Percentiles rank a stretch among this genome's conserved stretches.
Conservation (phyloP, 2,888 invertebrate genomes). For the Eupsilia transversa region DNA sequence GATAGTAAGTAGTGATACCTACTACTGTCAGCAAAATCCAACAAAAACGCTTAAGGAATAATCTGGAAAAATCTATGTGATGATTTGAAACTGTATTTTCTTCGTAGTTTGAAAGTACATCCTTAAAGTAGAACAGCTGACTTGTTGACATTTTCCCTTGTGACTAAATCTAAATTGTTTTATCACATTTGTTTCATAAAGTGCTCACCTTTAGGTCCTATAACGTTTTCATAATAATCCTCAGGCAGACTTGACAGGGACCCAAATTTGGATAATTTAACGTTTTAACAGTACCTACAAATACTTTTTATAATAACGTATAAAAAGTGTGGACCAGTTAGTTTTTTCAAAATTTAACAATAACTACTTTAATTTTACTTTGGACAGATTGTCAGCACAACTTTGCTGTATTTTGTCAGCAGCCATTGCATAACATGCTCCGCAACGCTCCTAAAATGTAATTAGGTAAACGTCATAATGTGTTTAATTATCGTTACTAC, state of each 20-base stretch:
- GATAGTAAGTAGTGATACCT: too few species aligned
- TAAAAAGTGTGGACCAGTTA: too few species aligned
- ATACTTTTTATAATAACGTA: too few species aligned
- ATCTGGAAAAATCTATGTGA: neutral
- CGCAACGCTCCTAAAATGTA: neutral
- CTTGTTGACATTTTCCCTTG: slow-evolving; percentile 7
- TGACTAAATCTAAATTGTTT: slow-evolving; percentile 39
- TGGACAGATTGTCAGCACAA: neutral
- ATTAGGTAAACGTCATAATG: slow-evolving; percentile 6
- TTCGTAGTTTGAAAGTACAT: too few species aligned
- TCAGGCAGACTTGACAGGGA: neutral
- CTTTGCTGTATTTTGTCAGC: neutral
- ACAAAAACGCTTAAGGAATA: neutral
- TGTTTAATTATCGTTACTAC: slow-evolving; percentile 22
- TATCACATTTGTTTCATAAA: slow-evolving; percentile 42
- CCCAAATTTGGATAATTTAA: neutral
- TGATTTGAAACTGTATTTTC: too few species aligned
- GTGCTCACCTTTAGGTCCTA: slow-evolving; percentile 12
- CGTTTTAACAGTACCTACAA: too few species aligned
- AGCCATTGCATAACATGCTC: neutral
- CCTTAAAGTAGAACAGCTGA: neutral
- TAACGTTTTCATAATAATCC: slow-evolving; percentile 13
- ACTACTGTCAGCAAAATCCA: too few species aligned
- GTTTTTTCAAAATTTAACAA: neutral
- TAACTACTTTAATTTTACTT: neutral